Percentiles rank a stretch among this genome's conserved stretches.
phyloP scores from a whole-genome alignment of 1,140 invertebrate genomes.

The Epicauta chinensis region DNA sequence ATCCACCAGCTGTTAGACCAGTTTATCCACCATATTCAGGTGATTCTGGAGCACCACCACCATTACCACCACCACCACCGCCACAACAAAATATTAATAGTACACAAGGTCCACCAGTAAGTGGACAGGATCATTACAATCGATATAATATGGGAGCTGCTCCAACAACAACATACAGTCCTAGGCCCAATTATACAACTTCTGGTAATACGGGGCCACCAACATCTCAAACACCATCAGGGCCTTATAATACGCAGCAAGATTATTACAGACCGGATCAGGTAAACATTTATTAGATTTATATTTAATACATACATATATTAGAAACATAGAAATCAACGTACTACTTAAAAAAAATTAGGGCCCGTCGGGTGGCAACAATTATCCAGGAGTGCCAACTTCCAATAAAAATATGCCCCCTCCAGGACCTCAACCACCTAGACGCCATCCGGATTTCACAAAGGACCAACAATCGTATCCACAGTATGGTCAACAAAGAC shows the following conservation, averaged over 20 bases:
- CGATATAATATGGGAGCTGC: conserved; percentile 43
- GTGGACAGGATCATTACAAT: conserved; percentile 45
- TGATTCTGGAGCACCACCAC: conserved; percentile 31
- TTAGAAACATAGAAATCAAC: too few relatives aligned
- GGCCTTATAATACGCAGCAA: conserved; percentile 50
- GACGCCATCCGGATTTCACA: conserved; percentile 79
- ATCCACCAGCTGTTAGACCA: conserved; percentile 59
- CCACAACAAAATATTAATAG: conserved; percentile 18
- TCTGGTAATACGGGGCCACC: conserved; percentile 36
- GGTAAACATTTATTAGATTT: conserved; percentile 34
- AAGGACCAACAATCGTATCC: conserved; percentile 67
- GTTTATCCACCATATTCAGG: conserved; percentile 63
- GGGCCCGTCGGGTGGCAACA: conserved; percentile 15
- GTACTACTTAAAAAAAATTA: background rate
- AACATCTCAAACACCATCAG: conserved; percentile 46
- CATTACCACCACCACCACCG: conserved; percentile 16
- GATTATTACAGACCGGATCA: conserved; percentile 59
- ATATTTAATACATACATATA: background rate
- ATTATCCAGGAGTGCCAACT: conserved; percentile 43
- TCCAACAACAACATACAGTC: conserved; percentile 37
- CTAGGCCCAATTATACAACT: conserved; percentile 38
- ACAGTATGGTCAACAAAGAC: conserved; percentile 54
- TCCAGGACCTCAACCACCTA: conserved; percentile 57
- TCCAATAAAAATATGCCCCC: conserved; percentile 60
- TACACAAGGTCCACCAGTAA: conserved; percentile 31